Percentiles rank a stretch among this genome's conserved stretches.
phyloP scores from a whole-genome alignment of 2,113 vertebrate species.

The Thryonomys swinderianus region DNA sequence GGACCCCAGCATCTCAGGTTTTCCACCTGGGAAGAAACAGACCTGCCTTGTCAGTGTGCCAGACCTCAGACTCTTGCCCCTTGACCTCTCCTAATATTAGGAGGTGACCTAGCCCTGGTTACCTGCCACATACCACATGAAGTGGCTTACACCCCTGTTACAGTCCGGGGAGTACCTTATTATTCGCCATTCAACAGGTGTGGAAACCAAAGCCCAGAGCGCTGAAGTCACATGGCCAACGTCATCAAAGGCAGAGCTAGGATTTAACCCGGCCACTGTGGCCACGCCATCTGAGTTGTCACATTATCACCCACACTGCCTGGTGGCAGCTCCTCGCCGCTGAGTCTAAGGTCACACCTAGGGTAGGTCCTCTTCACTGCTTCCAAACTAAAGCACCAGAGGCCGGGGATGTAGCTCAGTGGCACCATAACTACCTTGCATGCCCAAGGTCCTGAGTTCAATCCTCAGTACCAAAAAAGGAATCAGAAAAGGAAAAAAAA shows the following conservation, averaged over 20 bases:
- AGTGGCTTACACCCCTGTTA: not conserved
- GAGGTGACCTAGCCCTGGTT: accelerated
- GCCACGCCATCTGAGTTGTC: not conserved
- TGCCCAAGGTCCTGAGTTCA: no score
- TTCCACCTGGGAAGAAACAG: not conserved
- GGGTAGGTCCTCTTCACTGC: not conserved
- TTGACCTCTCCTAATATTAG: not conserved
- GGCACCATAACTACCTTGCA: no score
- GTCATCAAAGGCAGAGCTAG: not conserved
- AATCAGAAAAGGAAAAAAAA: no score
- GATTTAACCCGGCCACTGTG: not conserved
- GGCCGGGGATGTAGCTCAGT: no score
- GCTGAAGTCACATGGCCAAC: not conserved
- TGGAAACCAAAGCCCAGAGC: slow-evolving; percentile 1
- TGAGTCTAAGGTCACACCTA: not conserved
- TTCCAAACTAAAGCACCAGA: not conserved
- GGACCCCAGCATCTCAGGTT: not conserved
- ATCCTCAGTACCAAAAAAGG: no score
- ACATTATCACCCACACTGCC: no score
- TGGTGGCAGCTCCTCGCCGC: not conserved
- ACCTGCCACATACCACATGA: not conserved
- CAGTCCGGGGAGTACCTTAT: not conserved
- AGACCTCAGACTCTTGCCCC: not conserved
- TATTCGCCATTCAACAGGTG: not conserved
- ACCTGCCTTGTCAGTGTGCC: not conserved